phyloP scores from a whole-genome alignment of 2,888 invertebrate species.

The Tipula unca region DNA sequence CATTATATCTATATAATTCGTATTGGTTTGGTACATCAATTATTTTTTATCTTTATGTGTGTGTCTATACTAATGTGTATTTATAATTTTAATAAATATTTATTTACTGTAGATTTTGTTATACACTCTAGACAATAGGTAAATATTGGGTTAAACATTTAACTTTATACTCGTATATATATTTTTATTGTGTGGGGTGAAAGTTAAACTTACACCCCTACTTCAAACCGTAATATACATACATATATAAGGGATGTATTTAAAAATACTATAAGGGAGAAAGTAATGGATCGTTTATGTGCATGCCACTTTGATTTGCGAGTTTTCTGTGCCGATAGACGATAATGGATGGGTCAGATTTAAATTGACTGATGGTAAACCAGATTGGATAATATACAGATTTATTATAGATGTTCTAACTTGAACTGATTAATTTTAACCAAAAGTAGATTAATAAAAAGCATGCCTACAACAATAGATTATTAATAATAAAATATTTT shows the following conservation, averaged over 20 bases:
- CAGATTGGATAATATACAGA: background rate
- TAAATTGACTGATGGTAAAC: background rate
- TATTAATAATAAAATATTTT: too few species aligned
- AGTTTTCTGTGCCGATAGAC: background rate
- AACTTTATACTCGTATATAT: too few species aligned
- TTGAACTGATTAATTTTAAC: too few species aligned
- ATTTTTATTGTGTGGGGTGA: background rate
- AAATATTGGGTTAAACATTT: background rate
- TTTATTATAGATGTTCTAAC: too few species aligned
- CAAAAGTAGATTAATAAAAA: too few species aligned
- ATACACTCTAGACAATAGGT: background rate
- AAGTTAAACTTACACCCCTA: background rate
- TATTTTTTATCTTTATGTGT: background rate
- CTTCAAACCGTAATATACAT: too few species aligned
- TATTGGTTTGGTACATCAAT: background rate
- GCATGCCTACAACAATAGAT: too few species aligned
- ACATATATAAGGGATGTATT: too few species aligned
- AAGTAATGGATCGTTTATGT: background rate
- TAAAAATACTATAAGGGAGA: background rate
- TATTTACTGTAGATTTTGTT: background rate
- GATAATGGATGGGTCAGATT: background rate
- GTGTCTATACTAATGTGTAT: background rate
- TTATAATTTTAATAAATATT: background rate
- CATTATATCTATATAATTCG: background rate
- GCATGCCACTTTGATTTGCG: background rate